phyloP scores from a whole-genome alignment of 1,140 invertebrate species.

The Drosophila ohnishii region DNA sequence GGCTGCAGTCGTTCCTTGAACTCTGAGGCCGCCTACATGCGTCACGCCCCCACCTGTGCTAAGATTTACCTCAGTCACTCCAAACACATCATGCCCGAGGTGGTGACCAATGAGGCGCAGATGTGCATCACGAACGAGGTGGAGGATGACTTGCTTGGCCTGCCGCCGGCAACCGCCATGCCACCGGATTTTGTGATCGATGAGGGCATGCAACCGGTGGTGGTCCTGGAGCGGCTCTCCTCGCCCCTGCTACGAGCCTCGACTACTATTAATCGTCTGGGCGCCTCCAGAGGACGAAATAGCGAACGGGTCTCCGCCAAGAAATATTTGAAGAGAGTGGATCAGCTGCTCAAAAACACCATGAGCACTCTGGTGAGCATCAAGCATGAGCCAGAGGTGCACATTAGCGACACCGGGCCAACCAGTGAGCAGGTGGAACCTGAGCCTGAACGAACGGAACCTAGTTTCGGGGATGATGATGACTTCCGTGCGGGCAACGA shows the following conservation, averaged over 20 bases:
- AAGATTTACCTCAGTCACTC: constrained; percentile 75
- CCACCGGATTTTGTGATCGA: constrained; percentile 37
- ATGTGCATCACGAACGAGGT: constrained; percentile 75
- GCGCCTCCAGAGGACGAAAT: constrained; percentile 21
- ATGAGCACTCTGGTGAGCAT: constrained; percentile 78
- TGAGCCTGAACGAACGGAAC: constrained; percentile 26
- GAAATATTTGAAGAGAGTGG: constrained; percentile 75
- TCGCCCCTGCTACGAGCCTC: constrained; percentile 53
- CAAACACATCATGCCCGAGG: constrained; percentile 69
- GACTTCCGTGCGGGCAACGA: constrained; percentile 53
- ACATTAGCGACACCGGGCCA: constrained; percentile 60
- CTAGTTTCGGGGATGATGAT: constrained; percentile 32
- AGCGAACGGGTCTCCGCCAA: constrained; percentile 69
- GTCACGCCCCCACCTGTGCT: constrained; percentile 65
- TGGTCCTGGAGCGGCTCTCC: constrained; percentile 64
- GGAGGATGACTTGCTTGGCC: constrained; percentile 31
- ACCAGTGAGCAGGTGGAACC: constrained; percentile 22
- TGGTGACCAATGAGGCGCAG: constrained; percentile 45
- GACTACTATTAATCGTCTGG: constrained; percentile 18
- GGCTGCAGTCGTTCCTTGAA: constrained; percentile 64
- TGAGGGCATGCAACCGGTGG: constrained; percentile 66
- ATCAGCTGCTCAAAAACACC: constrained; percentile 73
- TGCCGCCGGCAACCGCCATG: constrained; percentile 18
- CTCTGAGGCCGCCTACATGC: constrained; percentile 60
- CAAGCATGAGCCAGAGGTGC: constrained; percentile 77